Percentiles rank a stretch among this genome's conserved stretches.
Evolutionary conservation across 2,797 vertebrate genomes (phyloP).

Genomic region (Rhynchotus rufescens): DNA sequence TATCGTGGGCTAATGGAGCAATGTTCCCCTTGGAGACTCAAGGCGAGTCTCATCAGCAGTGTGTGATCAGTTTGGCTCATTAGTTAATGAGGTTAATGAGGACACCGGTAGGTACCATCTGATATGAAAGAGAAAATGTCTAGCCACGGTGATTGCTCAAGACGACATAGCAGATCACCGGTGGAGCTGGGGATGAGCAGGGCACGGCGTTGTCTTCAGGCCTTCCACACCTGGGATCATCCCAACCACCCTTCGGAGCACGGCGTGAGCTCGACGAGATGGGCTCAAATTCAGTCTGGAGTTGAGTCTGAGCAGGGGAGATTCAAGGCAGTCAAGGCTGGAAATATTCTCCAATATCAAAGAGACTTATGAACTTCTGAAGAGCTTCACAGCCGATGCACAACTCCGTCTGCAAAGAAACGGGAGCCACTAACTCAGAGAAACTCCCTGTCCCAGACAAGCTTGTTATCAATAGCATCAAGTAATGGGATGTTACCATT

Average conservation of each 20-base stretch:
- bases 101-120: neutral
- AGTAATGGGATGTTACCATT: neutral
- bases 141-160: neutral
- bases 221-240: neutral
- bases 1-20: neutral
- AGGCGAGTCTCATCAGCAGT: neutral
- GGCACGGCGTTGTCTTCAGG: neutral
- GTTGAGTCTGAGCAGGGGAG: neutral
- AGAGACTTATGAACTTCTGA: neutral
- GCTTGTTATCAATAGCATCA: neutral
- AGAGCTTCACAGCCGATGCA: neutral
- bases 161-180: neutral
- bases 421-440: neutral
- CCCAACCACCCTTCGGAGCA: neutral
- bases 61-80: conserved; percentile 11
- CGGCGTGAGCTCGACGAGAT: rapidly evolving
- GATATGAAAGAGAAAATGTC: neutral
- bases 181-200: neutral
- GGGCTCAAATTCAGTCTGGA: neutral
- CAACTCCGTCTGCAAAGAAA: neutral
- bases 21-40: neutral
- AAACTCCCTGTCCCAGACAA: neutral
- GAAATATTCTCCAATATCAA: neutral
- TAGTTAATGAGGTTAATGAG: conserved; percentile 61
- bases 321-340: neutral